Evolutionary conservation across 2,888 invertebrate genomes (phyloP).

Genomic region (Halictus quadricinctus): DNA sequence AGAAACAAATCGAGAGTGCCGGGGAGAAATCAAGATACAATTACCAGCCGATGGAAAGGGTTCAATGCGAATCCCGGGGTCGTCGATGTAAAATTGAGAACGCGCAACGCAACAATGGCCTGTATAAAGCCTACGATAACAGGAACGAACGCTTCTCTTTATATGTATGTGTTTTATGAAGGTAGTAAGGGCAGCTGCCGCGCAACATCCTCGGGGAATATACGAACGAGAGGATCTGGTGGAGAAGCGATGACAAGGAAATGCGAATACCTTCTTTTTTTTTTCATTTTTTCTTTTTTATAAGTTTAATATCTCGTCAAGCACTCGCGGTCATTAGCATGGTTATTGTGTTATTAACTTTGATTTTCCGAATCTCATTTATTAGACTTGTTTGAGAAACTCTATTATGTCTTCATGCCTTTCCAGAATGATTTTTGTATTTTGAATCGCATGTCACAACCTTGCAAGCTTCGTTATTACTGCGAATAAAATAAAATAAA

Average conservation of each 20-base stretch:
- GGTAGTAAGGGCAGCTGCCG: slow-evolving; percentile 13
- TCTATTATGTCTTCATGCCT: not conserved
- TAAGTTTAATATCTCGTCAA: not conserved
- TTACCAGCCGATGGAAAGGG: slow-evolving; percentile 20
- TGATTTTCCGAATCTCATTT: not conserved
- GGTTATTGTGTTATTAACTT: not conserved
- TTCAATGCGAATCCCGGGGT: not conserved
- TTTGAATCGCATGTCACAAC: no score
- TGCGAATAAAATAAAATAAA: no score
- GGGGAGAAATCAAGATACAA: slow-evolving; percentile 13
- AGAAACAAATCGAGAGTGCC: slow-evolving; percentile 27
- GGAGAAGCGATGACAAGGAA: slow-evolving; percentile 26
- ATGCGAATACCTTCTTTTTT: not conserved
- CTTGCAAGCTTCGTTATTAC: no score
- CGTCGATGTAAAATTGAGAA: slow-evolving; percentile 12
- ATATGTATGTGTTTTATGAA: slow-evolving; percentile 24
- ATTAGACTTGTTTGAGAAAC: not conserved
- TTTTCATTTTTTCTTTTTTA: not conserved
- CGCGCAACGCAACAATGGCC: slow-evolving; percentile 31
- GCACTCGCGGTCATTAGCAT: not conserved
- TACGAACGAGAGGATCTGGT: slow-evolving; percentile 26
- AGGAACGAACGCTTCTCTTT: slow-evolving; percentile 16
- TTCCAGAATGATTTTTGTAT: no score
- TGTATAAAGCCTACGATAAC: slow-evolving; percentile 39
- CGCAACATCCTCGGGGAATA: slow-evolving; percentile 25